Evolutionary conservation across 1,140 invertebrate species (phyloP).

Genomic region (Thaumetopoea pityocampa): DNA sequence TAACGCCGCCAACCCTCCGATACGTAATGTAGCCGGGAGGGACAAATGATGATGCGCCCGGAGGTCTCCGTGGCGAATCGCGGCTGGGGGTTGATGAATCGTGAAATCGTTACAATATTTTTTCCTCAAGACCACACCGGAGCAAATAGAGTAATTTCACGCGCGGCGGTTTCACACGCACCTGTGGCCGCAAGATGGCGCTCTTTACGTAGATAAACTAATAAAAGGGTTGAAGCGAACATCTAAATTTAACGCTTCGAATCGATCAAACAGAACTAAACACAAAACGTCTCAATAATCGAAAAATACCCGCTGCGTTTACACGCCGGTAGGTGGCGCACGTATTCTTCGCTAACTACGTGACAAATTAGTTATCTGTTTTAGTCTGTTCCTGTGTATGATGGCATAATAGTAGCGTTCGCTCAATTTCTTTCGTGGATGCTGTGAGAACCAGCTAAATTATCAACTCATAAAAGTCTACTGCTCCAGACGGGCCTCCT

Average conservation of each 20-base stretch:
- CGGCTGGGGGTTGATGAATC: constrained; percentile 56
- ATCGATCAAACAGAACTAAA: constrained; percentile 17
- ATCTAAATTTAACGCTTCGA: constrained; percentile 22
- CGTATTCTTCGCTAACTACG: too few relatives aligned
- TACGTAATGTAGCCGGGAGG: constrained; percentile 30
- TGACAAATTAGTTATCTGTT: too few relatives aligned
- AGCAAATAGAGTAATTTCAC: constrained; percentile 68
- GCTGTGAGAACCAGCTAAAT: too few relatives aligned
- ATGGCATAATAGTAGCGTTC: too few relatives aligned
- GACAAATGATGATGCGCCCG: constrained; percentile 51
- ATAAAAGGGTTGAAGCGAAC: constrained; percentile 25
- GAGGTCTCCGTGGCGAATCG: constrained; percentile 57
- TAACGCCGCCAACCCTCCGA: constrained; percentile 38
- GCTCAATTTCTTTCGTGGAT: too few relatives aligned
- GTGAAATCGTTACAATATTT: constrained; percentile 62
- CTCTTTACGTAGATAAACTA: constrained; percentile 25
- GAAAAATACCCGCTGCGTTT: too few relatives aligned
- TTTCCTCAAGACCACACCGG: constrained; percentile 66
- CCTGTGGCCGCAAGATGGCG: constrained; percentile 35
- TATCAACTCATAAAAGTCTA: too few relatives aligned
- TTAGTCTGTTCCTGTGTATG: too few relatives aligned
- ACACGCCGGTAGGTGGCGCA: too few relatives aligned
- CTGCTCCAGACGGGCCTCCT: too few relatives aligned
- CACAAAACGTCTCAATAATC: too few relatives aligned
- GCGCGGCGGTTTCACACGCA: constrained; percentile 63